Conservation (phyloP, 2,797 vertebrate species). For the Xerus rutilus region DNA sequence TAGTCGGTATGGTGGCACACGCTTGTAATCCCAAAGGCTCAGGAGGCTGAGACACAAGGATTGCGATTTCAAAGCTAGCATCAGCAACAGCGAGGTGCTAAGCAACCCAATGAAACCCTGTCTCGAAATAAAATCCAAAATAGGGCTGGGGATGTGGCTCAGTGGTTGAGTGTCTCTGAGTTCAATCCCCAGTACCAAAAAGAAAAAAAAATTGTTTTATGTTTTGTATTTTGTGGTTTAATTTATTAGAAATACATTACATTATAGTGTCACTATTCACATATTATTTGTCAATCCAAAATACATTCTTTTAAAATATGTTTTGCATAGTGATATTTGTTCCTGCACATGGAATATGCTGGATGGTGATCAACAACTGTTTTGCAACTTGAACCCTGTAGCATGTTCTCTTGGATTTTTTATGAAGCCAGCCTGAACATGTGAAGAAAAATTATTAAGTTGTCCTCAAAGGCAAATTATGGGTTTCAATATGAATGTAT, state of each 20-base stretch:
- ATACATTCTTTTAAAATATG: not conserved
- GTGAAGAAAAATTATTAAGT: not conserved
- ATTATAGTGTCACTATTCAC: not conserved
- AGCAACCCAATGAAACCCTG: too few relatives aligned
- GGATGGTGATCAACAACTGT: not conserved
- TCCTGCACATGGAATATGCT: not conserved
- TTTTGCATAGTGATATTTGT: not conserved
- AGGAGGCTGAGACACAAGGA: too few relatives aligned
- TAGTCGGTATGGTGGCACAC: not conserved
- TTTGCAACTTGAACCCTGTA: not conserved
- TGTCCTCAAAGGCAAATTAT: conserved; percentile 21
- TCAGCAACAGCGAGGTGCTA: too few relatives aligned
- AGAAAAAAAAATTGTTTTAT: not conserved
- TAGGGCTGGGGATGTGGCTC: too few relatives aligned
- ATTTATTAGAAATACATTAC: not conserved
- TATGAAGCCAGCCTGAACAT: not conserved
- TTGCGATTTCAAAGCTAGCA: too few relatives aligned
- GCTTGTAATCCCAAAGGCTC: too few relatives aligned
- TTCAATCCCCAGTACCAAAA: too few relatives aligned
- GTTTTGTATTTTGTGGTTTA: conserved; percentile 17
- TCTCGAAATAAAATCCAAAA: too few relatives aligned
- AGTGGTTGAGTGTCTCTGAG: too few relatives aligned
- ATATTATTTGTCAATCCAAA: conserved; percentile 11
- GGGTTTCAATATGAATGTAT: not conserved
- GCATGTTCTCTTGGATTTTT: not conserved